Evolutionary conservation across 2,888 invertebrate species (phyloP).

Genomic region (Sarcophaga variegata): DNA sequence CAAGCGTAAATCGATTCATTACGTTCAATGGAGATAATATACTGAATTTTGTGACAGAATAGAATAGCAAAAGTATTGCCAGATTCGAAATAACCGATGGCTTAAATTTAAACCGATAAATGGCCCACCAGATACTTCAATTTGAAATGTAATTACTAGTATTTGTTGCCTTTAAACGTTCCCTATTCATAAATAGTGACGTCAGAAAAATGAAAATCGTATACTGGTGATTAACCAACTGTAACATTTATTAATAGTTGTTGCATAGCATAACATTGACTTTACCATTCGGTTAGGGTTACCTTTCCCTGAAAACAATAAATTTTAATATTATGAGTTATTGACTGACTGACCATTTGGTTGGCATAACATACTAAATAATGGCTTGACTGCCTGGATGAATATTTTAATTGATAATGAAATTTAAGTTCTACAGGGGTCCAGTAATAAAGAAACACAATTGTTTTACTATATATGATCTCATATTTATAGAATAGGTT

Average conservation of each 20-base stretch:
- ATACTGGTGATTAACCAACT: conserved; percentile 13
- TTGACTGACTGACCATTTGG: neutral
- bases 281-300: conserved; percentile 2
- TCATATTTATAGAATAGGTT: neutral
- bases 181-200: conserved; percentile 35
- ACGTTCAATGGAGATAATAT: too few species aligned
- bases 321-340: conserved; percentile 17
- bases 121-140: too few species aligned
- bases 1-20: too few species aligned
- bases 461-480: neutral
- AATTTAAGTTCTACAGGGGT: neutral
- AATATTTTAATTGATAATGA: conserved; percentile 47
- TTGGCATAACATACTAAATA: neutral
- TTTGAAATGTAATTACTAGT: too few species aligned
- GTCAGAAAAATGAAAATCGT: conserved; percentile 28
- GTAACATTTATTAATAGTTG: conserved; percentile 7
- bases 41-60: too few species aligned
- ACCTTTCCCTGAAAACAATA: conserved; percentile 46
- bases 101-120: too few species aligned
- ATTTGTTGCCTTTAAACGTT: conserved; percentile 1
- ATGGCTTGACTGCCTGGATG: conserved; percentile 23
- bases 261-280: too few species aligned
- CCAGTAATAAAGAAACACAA: too few species aligned
- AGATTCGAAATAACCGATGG: too few species aligned
- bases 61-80: too few species aligned